These are phyloP conservation scores for Glaucopsyche alexis DNA, from an alignment of 2,888 invertebrate genomes.

Conservation along the genomic window DNA sequence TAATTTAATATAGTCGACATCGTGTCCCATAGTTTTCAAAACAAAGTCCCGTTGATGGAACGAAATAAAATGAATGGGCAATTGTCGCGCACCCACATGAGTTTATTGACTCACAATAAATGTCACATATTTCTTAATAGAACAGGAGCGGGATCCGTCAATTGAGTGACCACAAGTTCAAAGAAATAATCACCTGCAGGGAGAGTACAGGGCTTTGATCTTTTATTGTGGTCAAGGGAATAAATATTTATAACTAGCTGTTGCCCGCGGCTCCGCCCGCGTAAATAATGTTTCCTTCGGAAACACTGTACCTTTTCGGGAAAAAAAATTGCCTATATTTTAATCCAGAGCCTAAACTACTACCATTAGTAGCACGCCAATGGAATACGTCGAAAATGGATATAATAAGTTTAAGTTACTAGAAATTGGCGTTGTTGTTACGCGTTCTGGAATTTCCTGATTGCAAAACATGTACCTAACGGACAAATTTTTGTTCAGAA, in stretches of 20 bases:
- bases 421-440: too few relatives aligned
- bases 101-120: conserved; percentile 77
- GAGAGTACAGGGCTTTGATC: not conserved
- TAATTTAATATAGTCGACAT: not conserved
- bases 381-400: too few relatives aligned
- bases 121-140: conserved; percentile 75
- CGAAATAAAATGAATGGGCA: conserved; percentile 12
- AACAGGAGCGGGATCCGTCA: conserved; percentile 43
- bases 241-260: not conserved
- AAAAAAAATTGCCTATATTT: too few relatives aligned
- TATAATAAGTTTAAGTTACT: too few relatives aligned
- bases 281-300: too few relatives aligned
- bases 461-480: too few relatives aligned
- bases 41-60: not conserved
- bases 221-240: not conserved
- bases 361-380: too few relatives aligned
- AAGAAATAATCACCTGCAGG: conserved; percentile 15
- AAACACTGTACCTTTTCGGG: too few relatives aligned
- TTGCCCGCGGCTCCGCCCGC: too few relatives aligned
- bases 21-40: not conserved
- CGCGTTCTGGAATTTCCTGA: too few relatives aligned
- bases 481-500: too few relatives aligned
- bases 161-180: conserved; percentile 43
- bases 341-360: too few relatives aligned
- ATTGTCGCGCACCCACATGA: conserved; percentile 60